Conservation (phyloP, 1,140 invertebrate species). For the Pantala flavescens region DNA sequence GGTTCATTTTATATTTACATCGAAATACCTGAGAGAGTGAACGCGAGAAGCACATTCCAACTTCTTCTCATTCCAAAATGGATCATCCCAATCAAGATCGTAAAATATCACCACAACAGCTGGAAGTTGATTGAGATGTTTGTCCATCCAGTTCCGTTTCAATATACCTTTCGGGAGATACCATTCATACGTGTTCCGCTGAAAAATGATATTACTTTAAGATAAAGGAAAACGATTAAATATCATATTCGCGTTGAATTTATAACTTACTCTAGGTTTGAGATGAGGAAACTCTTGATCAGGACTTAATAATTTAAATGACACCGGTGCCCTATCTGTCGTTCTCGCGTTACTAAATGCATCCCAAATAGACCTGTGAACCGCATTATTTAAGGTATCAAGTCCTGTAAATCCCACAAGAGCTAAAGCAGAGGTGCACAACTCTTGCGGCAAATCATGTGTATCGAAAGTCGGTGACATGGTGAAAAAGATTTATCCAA, state of each 20-base stretch:
- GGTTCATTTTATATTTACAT: too few species aligned
- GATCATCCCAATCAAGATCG: slow-evolving; percentile 95
- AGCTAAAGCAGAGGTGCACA: slow-evolving; percentile 67
- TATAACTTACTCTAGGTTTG: slow-evolving; percentile 62
- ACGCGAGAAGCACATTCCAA: slow-evolving; percentile 83
- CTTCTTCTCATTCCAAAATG: slow-evolving; percentile 85
- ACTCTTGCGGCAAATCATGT: slow-evolving; percentile 57
- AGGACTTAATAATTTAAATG: slow-evolving; percentile 68
- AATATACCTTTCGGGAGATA: slow-evolving; percentile 94
- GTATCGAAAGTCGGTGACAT: slow-evolving; percentile 2
- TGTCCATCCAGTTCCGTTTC: slow-evolving; percentile 90
- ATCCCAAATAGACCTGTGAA: slow-evolving; percentile 87
- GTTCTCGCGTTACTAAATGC: slow-evolving; percentile 72
- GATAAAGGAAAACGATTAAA: slow-evolving; percentile 19
- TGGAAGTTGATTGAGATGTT: slow-evolving; percentile 83
- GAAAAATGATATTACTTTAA: slow-evolving; percentile 25
- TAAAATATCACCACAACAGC: slow-evolving; percentile 90
- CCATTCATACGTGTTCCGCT: slow-evolving; percentile 86
- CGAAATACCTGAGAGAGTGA: slow-evolving; percentile 64
- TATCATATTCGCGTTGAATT: slow-evolving; percentile 10
- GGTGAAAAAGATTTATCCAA: background rate
- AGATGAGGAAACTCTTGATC: slow-evolving; percentile 79
- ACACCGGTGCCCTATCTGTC: slow-evolving; percentile 68
- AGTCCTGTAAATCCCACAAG: slow-evolving; percentile 77
- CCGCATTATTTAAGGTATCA: slow-evolving; percentile 69